These are phyloP conservation scores for Catocala fraxini DNA, from an alignment of 2,888 invertebrate species.

Conservation along the genomic window DNA sequence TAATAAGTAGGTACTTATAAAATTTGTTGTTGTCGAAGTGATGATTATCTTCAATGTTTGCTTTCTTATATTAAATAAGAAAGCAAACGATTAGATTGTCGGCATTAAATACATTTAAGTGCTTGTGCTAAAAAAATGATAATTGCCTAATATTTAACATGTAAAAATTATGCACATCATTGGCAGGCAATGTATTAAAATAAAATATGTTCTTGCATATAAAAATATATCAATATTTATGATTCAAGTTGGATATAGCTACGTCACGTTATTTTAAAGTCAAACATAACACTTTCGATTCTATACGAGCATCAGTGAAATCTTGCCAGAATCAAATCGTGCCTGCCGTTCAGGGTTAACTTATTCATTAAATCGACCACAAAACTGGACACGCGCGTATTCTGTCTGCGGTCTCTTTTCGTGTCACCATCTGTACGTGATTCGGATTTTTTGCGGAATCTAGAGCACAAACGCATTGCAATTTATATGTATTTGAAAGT, in stretches of 20 bases:
- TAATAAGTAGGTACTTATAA: too few relatives aligned
- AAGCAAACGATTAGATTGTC: too few relatives aligned
- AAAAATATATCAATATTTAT: too few relatives aligned
- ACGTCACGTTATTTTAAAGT: background rate
- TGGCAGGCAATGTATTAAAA: too few relatives aligned
- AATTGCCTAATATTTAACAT: too few relatives aligned
- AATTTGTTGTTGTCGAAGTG: too few relatives aligned
- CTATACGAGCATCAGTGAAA: conserved; percentile 63
- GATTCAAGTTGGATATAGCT: background rate
- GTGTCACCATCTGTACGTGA: conserved; percentile 72
- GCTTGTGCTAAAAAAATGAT: too few relatives aligned
- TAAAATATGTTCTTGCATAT: too few relatives aligned
- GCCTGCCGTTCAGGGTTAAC: conserved; percentile 59
- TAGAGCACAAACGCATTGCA: conserved; percentile 55
- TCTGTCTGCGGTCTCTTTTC: conserved; percentile 56
- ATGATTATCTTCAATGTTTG: too few relatives aligned
- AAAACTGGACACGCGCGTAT: conserved; percentile 47
- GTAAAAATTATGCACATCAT: too few relatives aligned
- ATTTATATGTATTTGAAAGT: conserved; percentile 63
- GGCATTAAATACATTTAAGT: too few relatives aligned
- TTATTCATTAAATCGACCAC: conserved; percentile 31
- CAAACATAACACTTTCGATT: conserved; percentile 39
- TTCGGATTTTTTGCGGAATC: conserved; percentile 63
- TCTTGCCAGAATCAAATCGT: conserved; percentile 59
- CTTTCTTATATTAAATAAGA: too few relatives aligned